These are phyloP conservation scores for Psophia crepitans DNA, from an alignment of 2,113 vertebrate species.

Conservation along the genomic window DNA sequence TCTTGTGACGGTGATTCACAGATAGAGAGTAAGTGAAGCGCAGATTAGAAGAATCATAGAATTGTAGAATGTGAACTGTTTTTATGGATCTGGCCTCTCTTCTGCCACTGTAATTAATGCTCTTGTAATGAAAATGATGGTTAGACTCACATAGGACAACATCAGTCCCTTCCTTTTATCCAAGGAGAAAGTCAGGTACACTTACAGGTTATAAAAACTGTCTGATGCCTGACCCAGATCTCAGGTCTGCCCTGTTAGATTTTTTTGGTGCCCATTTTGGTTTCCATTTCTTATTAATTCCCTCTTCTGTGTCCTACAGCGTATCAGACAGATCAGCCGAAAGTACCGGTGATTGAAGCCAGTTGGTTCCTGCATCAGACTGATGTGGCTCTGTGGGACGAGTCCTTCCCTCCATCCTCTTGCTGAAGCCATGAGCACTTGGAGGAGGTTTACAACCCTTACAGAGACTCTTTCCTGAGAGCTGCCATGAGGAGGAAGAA, in stretches of 20 bases:
- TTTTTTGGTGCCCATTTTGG: neutral
- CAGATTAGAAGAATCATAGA: neutral
- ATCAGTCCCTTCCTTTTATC: neutral
- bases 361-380: neutral
- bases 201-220: neutral
- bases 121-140: neutral
- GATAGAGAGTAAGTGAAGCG: neutral
- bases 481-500: neutral
- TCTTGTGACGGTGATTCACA: neutral
- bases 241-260: neutral
- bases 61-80: neutral
- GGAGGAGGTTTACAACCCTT: neutral
- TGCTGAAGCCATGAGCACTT: neutral
- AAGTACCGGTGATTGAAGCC: neutral
- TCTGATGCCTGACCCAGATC: neutral
- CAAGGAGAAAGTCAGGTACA: neutral
- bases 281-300: neutral
- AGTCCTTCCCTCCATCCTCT: neutral
- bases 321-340: neutral
- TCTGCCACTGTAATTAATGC: neutral
- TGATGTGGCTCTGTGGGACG: neutral
- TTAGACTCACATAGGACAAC: neutral
- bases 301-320: neutral
- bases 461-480: neutral
- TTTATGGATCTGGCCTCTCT: neutral